Percentiles rank a stretch among this genome's conserved stretches.
These are phyloP conservation scores for Antechinus stuartii DNA, from an alignment of 2,113 vertebrate species.

Conservation along the genomic window DNA sequence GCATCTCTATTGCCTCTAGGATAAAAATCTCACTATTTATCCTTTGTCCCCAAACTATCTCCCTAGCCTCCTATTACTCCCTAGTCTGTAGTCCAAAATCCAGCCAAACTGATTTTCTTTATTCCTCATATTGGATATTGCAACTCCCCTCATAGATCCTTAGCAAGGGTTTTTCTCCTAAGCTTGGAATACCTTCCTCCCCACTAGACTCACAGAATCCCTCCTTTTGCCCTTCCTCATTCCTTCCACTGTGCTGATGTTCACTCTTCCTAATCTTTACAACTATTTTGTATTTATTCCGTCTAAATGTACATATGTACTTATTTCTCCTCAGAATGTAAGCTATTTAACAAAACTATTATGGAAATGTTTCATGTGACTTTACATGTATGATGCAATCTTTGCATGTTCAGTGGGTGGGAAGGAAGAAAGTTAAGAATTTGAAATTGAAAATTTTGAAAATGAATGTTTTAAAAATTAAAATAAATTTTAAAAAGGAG, in stretches of 20 bases:
- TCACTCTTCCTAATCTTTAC: neutral
- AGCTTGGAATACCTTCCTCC: neutral
- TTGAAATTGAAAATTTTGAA: neutral
- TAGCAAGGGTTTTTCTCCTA: neutral
- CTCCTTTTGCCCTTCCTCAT: neutral
- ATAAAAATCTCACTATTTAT: neutral
- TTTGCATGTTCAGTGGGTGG: neutral
- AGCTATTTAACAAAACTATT: neutral
- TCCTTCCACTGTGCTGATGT: neutral
- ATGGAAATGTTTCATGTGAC: neutral
- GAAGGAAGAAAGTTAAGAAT: neutral
- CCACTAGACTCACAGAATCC: neutral
- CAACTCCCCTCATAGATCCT: neutral
- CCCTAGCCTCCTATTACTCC: neutral
- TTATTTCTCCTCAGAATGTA: neutral
- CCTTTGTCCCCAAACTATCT: neutral
- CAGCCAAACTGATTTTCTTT: neutral
- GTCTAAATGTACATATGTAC: neutral
- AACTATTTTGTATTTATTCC: neutral
- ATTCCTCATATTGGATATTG: neutral
- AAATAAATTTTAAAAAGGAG: neutral
- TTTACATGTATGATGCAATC: neutral
- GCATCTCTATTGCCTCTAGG: neutral
- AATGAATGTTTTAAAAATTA: neutral
- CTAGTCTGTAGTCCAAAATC: neutral